These are phyloP conservation scores for Leptinotarsa rubiginosa DNA, from an alignment of 2,888 invertebrate species.

Conservation along the genomic window DNA sequence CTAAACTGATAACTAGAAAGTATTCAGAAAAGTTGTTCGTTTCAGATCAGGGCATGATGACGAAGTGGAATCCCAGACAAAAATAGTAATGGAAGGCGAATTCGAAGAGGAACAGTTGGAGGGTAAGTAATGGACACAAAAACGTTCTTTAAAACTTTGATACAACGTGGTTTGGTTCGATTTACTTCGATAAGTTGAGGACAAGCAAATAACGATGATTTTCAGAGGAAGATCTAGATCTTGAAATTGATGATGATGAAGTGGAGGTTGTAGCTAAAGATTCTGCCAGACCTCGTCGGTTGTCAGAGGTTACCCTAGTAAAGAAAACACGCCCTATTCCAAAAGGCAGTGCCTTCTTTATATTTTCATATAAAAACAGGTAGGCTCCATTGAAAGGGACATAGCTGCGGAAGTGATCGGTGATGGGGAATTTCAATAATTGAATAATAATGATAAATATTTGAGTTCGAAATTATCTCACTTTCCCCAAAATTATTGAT, in stretches of 20 bases:
- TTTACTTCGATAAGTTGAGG: slow-evolving; percentile 49
- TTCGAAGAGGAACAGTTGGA: slow-evolving; percentile 72
- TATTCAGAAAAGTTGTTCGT: neutral
- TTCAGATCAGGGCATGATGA: slow-evolving; percentile 77
- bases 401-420: slow-evolving; percentile 62
- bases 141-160: neutral
- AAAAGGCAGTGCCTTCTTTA: slow-evolving; percentile 90
- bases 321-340: slow-evolving; percentile 92
- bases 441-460: neutral
- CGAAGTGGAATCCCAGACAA: slow-evolving; percentile 79
- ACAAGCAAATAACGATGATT: slow-evolving; percentile 60
- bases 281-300: slow-evolving; percentile 84
- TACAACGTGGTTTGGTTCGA: slow-evolving; percentile 22
- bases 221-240: slow-evolving; percentile 65
- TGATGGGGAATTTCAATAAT: neutral
- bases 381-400: slow-evolving; percentile 71
- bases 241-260: slow-evolving; percentile 63
- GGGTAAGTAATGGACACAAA: slow-evolving; percentile 41
- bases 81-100: slow-evolving; percentile 76
- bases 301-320: slow-evolving; percentile 87
- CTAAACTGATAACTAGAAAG: neutral
- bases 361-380: slow-evolving; percentile 94
- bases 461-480: neutral
- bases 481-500: neutral
- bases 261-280: slow-evolving; percentile 65